phyloP scores from a whole-genome alignment of 1,140 invertebrate genomes.

The Procambarus virginalis region DNA sequence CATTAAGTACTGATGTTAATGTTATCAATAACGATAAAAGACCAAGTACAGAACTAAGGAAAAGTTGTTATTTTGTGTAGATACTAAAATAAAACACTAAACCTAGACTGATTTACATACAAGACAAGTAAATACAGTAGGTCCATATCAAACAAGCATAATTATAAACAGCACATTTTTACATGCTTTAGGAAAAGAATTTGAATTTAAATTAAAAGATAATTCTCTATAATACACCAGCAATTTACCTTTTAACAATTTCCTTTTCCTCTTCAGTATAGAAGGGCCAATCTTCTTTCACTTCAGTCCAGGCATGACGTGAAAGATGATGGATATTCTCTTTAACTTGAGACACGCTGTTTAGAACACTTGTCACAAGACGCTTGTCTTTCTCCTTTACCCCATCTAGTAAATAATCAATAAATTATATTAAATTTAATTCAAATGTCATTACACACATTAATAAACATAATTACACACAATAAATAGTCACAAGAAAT shows the following conservation, averaged over 20 bases:
- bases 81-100: too few species aligned
- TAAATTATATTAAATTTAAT: neutral
- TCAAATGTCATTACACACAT: neutral
- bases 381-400: conserved; percentile 87
- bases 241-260: conserved; percentile 38
- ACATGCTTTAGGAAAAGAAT: too few species aligned
- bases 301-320: conserved; percentile 91
- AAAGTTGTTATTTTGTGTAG: too few species aligned
- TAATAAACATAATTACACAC: neutral
- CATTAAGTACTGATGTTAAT: too few species aligned
- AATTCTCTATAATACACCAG: too few species aligned
- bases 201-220: too few species aligned
- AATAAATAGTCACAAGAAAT: neutral
- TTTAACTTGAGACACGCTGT: conserved; percentile 85
- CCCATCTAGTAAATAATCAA: conserved; percentile 82
- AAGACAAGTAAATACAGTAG: too few species aligned
- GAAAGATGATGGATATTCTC: conserved; percentile 92
- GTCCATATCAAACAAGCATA: too few species aligned
- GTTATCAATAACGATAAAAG: too few species aligned
- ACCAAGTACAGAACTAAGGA: too few species aligned
- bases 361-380: conserved; percentile 83
- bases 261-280: conserved; percentile 89
- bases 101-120: too few species aligned
- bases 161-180: too few species aligned
- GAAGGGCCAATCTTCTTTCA: conserved; percentile 94